Base-by-base conservation (phyloP, 2,888 invertebrate genomes). In the Blastobasis adustella region DNA sequence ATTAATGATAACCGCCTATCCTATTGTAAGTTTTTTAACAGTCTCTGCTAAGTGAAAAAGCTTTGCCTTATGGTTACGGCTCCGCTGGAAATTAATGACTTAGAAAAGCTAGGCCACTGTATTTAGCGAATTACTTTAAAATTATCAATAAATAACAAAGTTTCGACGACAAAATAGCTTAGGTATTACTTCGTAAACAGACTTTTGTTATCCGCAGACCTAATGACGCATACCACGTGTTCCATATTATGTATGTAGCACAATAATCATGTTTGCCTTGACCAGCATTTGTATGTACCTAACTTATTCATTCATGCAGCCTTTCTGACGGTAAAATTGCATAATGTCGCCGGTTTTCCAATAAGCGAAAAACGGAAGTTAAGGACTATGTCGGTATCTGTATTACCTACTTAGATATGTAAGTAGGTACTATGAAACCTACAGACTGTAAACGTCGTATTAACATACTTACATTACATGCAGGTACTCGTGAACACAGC, bases 221-320 rank as follows among this genome's bases (percentile, higher is more conserved):
- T 56, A 60, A 61, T 65, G 61, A 63, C 57, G 58, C 62, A 63
- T 61, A 53, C 58, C 57, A 62, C 61, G 65, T 45, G 47, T 45
- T 37, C 36, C 23, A 40, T 39, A 45, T 45, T 46, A 45, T 41
- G 56, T 58, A 69, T 59, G 62, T 71, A 70, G 67, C 70, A 68
- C 69, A 71, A 69, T 60, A 67, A 76, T 65, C 80, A 68, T 50
- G 85, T 71, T 85, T 63, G 61, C 85, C 85, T 86, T 86, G 85
- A 84, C 84, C 83, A 75, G 66, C 64, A 70, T 66, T 61, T 62
- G 67, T 61, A 67, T 66, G 67, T 62, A 65, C 66, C 65, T 77
- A 66, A 71, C 67, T 63, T 66, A 70, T 76, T 73, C 79, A 82
- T 82, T 82, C 79, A 83, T 77, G 63, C 62, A 63, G 60, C 58